A percentile compares a stretch with the other conserved stretches of the same genome.
Evolutionary conservation across 2,888 invertebrate species (phyloP).

Genomic region (Cylindroiulus punctatus): DNA sequence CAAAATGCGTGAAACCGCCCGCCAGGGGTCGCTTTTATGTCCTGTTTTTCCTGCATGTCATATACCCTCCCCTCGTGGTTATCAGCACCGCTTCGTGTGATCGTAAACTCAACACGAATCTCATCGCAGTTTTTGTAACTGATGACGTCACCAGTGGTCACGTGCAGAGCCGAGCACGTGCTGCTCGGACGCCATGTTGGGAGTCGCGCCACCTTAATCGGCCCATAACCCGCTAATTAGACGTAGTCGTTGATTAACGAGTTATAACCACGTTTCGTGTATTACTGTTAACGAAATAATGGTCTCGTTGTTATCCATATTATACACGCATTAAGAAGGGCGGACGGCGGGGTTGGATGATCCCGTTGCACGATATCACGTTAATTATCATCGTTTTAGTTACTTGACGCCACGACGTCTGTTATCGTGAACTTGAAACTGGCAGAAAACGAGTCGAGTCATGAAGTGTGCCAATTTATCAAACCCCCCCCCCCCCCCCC

Average conservation of each 20-base stretch:
- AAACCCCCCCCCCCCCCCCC: no score
- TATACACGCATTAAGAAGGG: background rate
- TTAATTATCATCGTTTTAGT: background rate
- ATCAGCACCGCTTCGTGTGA: background rate
- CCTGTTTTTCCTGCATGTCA: background rate
- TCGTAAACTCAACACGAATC: slow-evolving; percentile 5
- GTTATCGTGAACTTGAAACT: background rate
- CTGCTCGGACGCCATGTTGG: background rate
- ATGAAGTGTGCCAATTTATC: slow-evolving; percentile 18
- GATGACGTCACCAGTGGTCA: background rate
- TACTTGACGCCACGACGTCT: background rate
- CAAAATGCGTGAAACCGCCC: background rate
- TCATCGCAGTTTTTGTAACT: no score
- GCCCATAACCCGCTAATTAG: no score
- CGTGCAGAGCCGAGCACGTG: background rate
- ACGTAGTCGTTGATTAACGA: background rate
- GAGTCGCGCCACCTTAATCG: background rate
- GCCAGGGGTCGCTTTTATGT: background rate
- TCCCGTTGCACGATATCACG: background rate
- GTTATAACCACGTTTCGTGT: background rate
- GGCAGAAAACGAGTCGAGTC: background rate
- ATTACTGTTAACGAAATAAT: background rate
- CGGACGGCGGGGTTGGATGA: no score
- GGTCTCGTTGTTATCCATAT: background rate
- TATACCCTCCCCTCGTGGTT: no score